Conservation (phyloP, 2,797 vertebrate genomes). For the Lemur catta region DNA sequence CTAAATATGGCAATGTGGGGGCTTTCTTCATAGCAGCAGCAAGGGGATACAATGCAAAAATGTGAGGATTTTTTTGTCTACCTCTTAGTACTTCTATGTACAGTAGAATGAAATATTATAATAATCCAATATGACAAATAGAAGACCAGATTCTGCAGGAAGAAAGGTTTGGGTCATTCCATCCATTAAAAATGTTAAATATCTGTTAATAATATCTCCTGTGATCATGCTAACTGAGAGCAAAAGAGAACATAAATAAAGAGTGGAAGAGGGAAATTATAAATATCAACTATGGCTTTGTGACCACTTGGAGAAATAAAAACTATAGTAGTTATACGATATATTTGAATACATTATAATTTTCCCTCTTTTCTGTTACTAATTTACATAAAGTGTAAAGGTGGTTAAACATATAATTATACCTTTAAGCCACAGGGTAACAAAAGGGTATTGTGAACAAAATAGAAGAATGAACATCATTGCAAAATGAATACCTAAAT, state of each 20-base stretch:
- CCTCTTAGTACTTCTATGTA: neutral
- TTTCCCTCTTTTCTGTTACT: neutral
- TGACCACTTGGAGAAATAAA: neutral
- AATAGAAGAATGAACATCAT: neutral
- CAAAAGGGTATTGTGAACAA: neutral
- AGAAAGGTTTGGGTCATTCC: neutral
- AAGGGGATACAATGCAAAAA: neutral
- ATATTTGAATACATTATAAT: neutral
- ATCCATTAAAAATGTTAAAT: neutral
- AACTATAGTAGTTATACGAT: neutral
- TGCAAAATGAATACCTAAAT: neutral
- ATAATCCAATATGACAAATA: neutral
- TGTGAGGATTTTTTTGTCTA: neutral
- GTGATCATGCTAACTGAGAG: neutral
- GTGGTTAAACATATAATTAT: neutral
- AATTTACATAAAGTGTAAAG: neutral
- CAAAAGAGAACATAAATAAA: neutral
- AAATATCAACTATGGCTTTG: neutral
- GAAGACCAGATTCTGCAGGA: neutral
- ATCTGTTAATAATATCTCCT: neutral
- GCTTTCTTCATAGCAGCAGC: neutral
- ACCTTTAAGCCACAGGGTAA: neutral
- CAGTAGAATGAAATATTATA: neutral
- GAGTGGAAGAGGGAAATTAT: neutral
- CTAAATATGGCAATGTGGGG: neutral